These are phyloP conservation scores for Speoplatyrhinus poulsoni DNA, from an alignment of 2,113 vertebrate genomes.

Conservation along the genomic window DNA sequence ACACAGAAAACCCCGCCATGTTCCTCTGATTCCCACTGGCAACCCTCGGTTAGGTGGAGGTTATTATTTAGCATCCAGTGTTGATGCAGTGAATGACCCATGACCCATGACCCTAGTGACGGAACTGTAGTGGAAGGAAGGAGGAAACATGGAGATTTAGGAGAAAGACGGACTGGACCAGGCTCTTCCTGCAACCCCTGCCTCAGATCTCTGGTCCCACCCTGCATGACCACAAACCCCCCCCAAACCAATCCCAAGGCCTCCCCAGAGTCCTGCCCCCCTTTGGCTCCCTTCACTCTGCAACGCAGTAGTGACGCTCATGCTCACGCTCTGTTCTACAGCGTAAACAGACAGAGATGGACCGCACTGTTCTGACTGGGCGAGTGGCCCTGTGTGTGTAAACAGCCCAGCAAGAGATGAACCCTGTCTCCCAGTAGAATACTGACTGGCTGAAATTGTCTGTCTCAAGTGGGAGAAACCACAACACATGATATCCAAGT, in stretches of 20 bases:
- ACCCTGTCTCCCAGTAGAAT: slow-evolving; percentile 64
- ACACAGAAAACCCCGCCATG: slow-evolving; percentile 56
- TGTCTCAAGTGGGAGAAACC: slow-evolving; percentile 36
- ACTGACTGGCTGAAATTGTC: slow-evolving; percentile 33
- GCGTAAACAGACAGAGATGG: slow-evolving; percentile 66
- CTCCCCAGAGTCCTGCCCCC: slow-evolving; percentile 26
- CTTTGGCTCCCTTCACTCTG: slow-evolving; percentile 22
- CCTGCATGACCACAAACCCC: no score
- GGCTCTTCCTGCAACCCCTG: slow-evolving; percentile 35
- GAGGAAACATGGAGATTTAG: slow-evolving; percentile 35
- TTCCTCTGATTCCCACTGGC: slow-evolving; percentile 63
- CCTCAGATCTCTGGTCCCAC: slow-evolving; percentile 7
- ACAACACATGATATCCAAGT: slow-evolving; percentile 44
- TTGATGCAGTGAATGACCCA: slow-evolving; percentile 61
- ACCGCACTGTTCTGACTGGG: slow-evolving; percentile 40
- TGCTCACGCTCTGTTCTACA: slow-evolving; percentile 34
- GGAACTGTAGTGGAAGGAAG: background rate
- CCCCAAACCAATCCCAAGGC: background rate
- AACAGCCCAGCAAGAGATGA: slow-evolving; percentile 69
- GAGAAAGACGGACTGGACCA: slow-evolving; percentile 24
- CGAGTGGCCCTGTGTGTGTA: slow-evolving; percentile 67
- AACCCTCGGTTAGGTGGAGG: slow-evolving; percentile 60
- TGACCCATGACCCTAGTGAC: slow-evolving; percentile 27
- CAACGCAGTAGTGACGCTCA: slow-evolving; percentile 53
- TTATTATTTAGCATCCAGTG: slow-evolving; percentile 25